A percentile compares a stretch with the other conserved stretches of the same genome.
phyloP scores from a whole-genome alignment of 1,140 invertebrate genomes.

The Phthorimaea operculella region DNA sequence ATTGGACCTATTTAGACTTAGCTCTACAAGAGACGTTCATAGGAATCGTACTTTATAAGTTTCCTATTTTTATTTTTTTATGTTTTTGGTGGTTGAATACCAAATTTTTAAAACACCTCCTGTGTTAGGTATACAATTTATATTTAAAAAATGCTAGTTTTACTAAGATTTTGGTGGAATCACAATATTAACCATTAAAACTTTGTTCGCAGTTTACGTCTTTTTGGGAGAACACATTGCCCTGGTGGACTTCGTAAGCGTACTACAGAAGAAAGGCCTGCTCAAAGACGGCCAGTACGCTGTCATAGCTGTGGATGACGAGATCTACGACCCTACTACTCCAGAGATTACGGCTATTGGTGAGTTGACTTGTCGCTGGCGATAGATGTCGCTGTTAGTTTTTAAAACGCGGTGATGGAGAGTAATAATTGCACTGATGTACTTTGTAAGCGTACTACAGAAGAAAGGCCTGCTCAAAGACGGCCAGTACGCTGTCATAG shows the following conservation, averaged over 20 bases:
- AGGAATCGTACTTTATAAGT: no score
- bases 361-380: constrained; percentile 25
- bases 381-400: no score
- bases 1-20: no score
- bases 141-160: no score
- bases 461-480: constrained; percentile 74
- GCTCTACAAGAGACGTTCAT: no score
- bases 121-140: no score
- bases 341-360: constrained; percentile 75
- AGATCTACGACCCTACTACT: constrained; percentile 80
- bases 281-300: constrained; percentile 83
- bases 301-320: constrained; percentile 87
- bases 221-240: constrained; percentile 88
- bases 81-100: no score
- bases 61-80: no score
- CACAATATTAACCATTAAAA: neutral
- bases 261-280: constrained; percentile 74
- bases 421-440: constrained; percentile 75
- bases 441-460: constrained; percentile 78
- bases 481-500: constrained; percentile 86
- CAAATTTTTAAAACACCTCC: no score
- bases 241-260: constrained; percentile 80
- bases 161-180: no score
- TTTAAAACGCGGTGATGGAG: no score
- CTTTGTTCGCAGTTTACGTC: constrained; percentile 79